Evolutionary conservation across 2,113 vertebrate genomes (phyloP).

Genomic region (Chauna torquata): DNA sequence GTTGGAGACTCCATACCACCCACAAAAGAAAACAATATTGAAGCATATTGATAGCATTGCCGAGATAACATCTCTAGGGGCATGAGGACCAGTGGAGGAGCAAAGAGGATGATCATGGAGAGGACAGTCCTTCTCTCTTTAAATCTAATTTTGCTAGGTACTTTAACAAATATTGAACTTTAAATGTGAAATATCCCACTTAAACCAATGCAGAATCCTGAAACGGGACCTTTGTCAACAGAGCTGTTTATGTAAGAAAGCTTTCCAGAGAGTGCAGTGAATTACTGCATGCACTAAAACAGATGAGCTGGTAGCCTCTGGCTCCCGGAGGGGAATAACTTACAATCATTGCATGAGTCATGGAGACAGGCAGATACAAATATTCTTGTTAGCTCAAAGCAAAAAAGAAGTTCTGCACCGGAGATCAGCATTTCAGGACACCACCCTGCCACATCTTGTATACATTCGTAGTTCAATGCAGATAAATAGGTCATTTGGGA

Average conservation of each 20-base stretch:
- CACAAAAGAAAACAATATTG: background rate
- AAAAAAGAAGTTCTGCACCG: background rate
- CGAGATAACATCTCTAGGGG: background rate
- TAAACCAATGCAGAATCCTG: background rate
- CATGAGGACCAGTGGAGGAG: background rate
- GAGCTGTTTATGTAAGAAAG: background rate
- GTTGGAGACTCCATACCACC: background rate
- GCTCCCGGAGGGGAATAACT: background rate
- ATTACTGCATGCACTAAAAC: background rate
- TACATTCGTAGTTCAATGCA: background rate
- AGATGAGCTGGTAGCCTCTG: conserved; percentile 5
- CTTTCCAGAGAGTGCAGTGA: background rate
- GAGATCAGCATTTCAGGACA: conserved; percentile 28
- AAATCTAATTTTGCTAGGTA: background rate
- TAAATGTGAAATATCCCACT: background rate
- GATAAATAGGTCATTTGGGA: background rate
- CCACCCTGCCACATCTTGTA: background rate
- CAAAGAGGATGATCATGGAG: background rate
- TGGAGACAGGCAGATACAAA: conserved; percentile 3
- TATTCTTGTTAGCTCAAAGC: background rate
- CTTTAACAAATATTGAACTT: background rate
- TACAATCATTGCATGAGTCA: background rate
- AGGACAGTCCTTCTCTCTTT: background rate
- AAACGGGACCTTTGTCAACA: background rate
- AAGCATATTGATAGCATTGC: background rate